Base-by-base conservation (phyloP, 2,888 invertebrate genomes). In the Pollenia labialis region DNA sequence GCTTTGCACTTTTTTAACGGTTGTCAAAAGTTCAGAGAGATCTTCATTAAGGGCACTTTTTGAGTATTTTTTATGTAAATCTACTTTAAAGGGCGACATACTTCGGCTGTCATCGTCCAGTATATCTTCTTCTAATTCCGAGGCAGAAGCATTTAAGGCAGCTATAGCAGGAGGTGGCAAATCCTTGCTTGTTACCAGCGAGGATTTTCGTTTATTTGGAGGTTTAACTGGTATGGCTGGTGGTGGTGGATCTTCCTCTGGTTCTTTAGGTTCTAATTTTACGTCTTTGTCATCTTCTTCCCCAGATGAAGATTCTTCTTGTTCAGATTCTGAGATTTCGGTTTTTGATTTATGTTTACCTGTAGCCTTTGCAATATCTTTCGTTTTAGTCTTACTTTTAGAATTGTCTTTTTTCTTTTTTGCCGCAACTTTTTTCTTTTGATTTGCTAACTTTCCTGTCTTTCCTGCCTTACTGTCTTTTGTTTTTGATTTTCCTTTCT, bases 41-140 rank as follows among this genome's bases (percentile, higher is more conserved):
- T 92, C 92, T 87, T 92, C 92, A 88, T 92, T 92, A 88, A 92
- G 91, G 84, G 93, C 93, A 91, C 93, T 93, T 92, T 93, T 93
- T 83, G 93, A 93, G 90, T 93, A 93, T 91, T 93, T 93, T 87
- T 93, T 93, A 88, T 93, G 93, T 84, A 93, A 90, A 90, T 93
- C 93, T 80, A 93, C 92, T 83, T 93, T 93, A 76, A 93, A 93
- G 1, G 92, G 93, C 0, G 93, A 93, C 90, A 92, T 91, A 88
- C 93, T 93, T 64, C 93, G 91, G 32, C 93, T 93, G 6, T 90
- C 90, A 16, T 90, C 89, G 11, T 88, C 88, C 10, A 89, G 83
- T 12, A 91, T 90, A 12, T 91, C 92, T 68, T 92, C 92, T 75
- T 92, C 92, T 71, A 91, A 81, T 62, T 92, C 92, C 0, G 89